Base-by-base conservation (phyloP, 1,140 invertebrate genomes). In the Drosophila subpulchrella region DNA sequence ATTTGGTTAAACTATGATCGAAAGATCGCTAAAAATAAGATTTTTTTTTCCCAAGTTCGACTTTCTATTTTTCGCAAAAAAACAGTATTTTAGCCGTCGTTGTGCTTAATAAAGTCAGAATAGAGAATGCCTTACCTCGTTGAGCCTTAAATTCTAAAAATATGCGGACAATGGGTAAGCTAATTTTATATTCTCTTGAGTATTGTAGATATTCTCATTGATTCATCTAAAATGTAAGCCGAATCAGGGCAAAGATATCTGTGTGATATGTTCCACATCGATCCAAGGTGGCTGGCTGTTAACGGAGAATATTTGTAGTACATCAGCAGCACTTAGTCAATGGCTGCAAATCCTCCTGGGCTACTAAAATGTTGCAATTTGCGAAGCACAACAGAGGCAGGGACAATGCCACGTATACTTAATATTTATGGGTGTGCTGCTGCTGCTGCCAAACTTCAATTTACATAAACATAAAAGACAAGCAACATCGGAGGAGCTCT, bases 391-490 rank as follows among this genome's bases (percentile, higher is more conserved):
- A 32, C 62, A 27, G 20, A 42, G 54, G 66, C 75, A 75, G 60
- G 65, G 65, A 81, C 59, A 58, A 60, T 60, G 55, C 65, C 66
- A 81, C 74, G 68, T 74, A 75, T 76, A 81, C 71, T 84, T 76
- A 88, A 91, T 91, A 91, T 91, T 90, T 91, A 91, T 90, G 72
- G 66, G 65, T 60, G 67, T 67, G 53, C 58, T 56, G 67, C 7
- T 41, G 15, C 65, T 44, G 20, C 47, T 72, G 75, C 73, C 68
- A 72, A 83, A 88, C 80, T 91, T 83, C 82, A 91, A 90, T 90
- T 90, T 90, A 76, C 88, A 90, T 90, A 90, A 90, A 83, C 88
- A 89, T 84, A 89, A 89, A 89, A 74, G 80, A 75, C 80, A 78
- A 72, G 75, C 70, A 82, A 62, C 84, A 80, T 48, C 76, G 41